Evolutionary conservation across 1,140 invertebrate genomes (phyloP).

Genomic region (Pteromalus puparum): DNA sequence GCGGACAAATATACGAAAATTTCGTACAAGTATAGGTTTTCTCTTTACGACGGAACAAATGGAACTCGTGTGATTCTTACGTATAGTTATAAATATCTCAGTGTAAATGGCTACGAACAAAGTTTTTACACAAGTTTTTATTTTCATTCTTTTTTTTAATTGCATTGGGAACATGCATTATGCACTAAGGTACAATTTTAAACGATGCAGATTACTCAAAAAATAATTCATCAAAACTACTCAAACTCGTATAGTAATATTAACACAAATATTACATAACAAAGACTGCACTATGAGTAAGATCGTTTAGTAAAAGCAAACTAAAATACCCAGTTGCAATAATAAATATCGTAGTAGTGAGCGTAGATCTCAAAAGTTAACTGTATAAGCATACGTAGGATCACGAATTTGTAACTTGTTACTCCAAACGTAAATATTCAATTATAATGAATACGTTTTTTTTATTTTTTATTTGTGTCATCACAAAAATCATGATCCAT

Average conservation of each 20-base stretch:
- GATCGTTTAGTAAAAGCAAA: constrained; percentile 24
- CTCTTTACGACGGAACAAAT: constrained; percentile 30
- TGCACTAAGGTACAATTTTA: not conserved
- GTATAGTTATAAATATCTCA: constrained; percentile 26
- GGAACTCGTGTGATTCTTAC: constrained; percentile 40
- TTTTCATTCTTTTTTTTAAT: constrained; percentile 15
- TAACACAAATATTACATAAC: constrained; percentile 17
- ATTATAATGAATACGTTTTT: not conserved
- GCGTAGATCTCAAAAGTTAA: not conserved
- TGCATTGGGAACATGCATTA: not conserved
- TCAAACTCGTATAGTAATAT: constrained; percentile 6
- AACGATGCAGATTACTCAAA: constrained; percentile 3
- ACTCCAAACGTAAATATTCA: not conserved
- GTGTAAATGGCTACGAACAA: constrained; percentile 19
- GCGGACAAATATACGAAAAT: constrained; percentile 23
- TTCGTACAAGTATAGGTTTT: constrained; percentile 18
- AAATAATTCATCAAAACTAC: constrained; percentile 16
- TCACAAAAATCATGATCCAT: not conserved
- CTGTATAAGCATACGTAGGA: not conserved
- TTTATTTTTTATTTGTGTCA: not conserved
- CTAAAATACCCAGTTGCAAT: constrained; percentile 14
- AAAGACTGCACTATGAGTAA: constrained; percentile 36
- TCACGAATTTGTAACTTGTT: constrained; percentile 12
- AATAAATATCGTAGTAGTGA: constrained; percentile 8
- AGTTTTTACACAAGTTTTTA: constrained; percentile 27